Evolutionary conservation across 2,797 vertebrate genomes (phyloP).

Genomic region (Momotus momota): DNA sequence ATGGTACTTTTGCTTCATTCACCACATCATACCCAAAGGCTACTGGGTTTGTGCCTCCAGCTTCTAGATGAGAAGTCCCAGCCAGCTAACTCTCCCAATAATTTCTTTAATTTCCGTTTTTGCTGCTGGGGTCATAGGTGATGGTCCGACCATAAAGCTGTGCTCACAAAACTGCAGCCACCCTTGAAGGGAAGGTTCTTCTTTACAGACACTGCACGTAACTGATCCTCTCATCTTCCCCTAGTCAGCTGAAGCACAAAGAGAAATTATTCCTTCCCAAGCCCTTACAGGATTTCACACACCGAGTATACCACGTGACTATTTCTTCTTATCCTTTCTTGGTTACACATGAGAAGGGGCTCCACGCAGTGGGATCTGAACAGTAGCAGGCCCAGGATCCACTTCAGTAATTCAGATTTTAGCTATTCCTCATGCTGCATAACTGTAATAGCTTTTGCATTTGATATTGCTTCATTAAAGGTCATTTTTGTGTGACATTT

Average conservation of each 20-base stretch:
- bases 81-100: background rate
- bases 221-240: background rate
- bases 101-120: background rate
- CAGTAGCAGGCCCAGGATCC: background rate
- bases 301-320: rapidly evolving
- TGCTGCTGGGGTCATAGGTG: background rate
- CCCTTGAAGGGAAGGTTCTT: background rate
- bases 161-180: background rate
- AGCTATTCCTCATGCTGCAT: background rate
- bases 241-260: background rate
- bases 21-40: background rate
- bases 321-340: background rate
- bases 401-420: background rate
- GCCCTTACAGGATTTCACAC: background rate
- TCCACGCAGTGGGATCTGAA: background rate
- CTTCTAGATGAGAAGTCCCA: background rate
- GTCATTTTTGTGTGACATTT: constrained; percentile 47
- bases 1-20: background rate
- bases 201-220: background rate
- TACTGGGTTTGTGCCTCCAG: background rate
- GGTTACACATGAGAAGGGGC: background rate
- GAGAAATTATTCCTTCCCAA: background rate
- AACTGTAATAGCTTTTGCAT: constrained; percentile 1
- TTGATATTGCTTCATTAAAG: constrained; percentile 36
- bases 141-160: background rate